Base-by-base conservation (phyloP, 2,797 vertebrate genomes). In the Parauchenoglanis ngamensis region DNA sequence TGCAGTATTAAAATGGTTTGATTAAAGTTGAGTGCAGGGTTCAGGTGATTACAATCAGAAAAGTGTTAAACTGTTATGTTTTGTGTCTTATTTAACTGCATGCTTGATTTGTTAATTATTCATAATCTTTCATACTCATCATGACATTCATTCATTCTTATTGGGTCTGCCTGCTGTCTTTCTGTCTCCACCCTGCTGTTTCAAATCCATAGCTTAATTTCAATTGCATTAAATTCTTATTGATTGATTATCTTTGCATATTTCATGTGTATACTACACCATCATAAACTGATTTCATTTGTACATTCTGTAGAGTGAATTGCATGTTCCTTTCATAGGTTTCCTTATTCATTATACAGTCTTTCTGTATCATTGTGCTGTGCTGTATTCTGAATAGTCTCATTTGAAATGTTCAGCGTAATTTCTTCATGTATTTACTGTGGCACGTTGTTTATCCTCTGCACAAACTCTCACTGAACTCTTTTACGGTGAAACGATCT, bases 41-140 rank as follows among this genome's bases (percentile, higher is more conserved):
- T 80, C 12, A 40, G 78, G 78, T 2, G 1, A 61, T 80, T 44
- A 31, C 2, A 19, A 44, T 3, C 15, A 2, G 78, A 2, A 59
- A 35, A 15, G 57, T 46, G 11, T 44, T 80, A 1, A 25, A 13
- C 61, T 13, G 21, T 25, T 44, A 0, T 25, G 10, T 59, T 17
- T 61, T 25, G 52, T 54, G 54, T 79, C 80, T 88, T 57, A 12
- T 90, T 85, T 35, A 73, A 61, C 21, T 31, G 19, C 49, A 68
- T 89, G 35, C 61, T 85, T 61, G 23, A 54, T 85, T 84, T 86
- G 11, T 72, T 88, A 44, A 72, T 83, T 75, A 17, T 85, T 83
- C 6, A 73, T 65, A 73, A 59, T 76, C 76, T 61, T 80, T 44
- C 78, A 35, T 79, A 11, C 12, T 44, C 59, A 40, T 67, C 4